These are phyloP conservation scores for Saguinus oedipus DNA, from an alignment of 2,797 vertebrate species.

Conservation along the genomic window DNA sequence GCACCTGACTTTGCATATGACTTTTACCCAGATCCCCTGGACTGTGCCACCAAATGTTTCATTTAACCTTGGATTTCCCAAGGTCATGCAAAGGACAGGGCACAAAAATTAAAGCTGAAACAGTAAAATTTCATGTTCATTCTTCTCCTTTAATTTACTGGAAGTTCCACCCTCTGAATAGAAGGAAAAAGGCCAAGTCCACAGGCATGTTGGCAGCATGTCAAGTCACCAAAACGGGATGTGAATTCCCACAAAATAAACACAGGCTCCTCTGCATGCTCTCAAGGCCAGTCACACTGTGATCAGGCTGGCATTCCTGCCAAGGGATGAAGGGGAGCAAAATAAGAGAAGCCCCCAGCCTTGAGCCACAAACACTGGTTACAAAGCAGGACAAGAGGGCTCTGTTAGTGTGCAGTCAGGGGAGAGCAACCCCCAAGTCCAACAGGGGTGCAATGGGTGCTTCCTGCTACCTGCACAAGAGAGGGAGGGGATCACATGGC, in stretches of 20 bases:
- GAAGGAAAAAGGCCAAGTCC: conserved; percentile 57
- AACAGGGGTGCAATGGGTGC: not conserved
- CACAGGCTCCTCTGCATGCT: not conserved
- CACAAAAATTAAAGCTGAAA: conserved; percentile 16
- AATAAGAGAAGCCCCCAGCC: not conserved
- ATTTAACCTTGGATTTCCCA: conserved; percentile 10
- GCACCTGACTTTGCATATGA: not conserved
- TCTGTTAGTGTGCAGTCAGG: not conserved
- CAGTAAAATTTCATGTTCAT: not conserved
- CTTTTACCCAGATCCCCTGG: not conserved
- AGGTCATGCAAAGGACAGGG: conserved; percentile 39
- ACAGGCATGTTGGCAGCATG: conserved; percentile 55
- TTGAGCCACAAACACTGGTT: not conserved
- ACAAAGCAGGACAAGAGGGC: not conserved
- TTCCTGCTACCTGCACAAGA: not conserved
- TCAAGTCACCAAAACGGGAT: conserved; percentile 12
- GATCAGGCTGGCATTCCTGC: not conserved
- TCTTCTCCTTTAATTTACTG: conserved; percentile 75
- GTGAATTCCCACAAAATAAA: conserved; percentile 62
- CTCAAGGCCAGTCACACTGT: not conserved
- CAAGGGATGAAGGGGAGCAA: not conserved
- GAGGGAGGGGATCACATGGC: not conserved
- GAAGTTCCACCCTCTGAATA: conserved; percentile 54
- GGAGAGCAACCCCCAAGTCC: not conserved
- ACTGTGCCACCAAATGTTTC: not conserved